Evolutionary conservation across 2,113 vertebrate genomes (phyloP).

Genomic region (Phaethornis superciliosus): DNA sequence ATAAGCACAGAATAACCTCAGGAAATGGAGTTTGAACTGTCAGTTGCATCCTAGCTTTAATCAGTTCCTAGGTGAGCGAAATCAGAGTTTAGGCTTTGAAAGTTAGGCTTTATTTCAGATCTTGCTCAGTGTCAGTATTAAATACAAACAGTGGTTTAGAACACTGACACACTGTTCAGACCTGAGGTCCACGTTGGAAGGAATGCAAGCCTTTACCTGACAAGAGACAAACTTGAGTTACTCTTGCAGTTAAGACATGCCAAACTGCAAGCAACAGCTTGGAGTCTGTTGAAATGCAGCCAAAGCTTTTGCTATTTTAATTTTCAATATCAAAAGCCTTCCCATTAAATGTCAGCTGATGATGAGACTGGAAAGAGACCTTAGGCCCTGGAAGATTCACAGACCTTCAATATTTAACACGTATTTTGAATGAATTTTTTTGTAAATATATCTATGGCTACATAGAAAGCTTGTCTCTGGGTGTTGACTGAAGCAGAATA

Average conservation of each 20-base stretch:
- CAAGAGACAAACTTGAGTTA: background rate
- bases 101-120: background rate
- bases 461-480: background rate
- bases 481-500: background rate
- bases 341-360: background rate
- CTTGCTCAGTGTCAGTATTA: background rate
- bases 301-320: background rate
- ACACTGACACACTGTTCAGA: background rate
- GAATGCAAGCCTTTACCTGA: background rate
- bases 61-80: background rate
- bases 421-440: background rate
- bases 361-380: background rate
- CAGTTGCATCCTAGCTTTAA: slow-evolving; percentile 29
- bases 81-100: background rate
- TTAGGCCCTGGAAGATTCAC: background rate
- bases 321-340: background rate
- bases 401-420: background rate
- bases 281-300: background rate
- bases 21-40: background rate
- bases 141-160: background rate
- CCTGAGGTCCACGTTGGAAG: background rate
- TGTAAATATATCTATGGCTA: background rate
- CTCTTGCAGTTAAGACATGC: background rate
- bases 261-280: background rate
- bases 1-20: background rate